Percentiles rank a stretch among this genome's conserved stretches.
Conservation (phyloP, 2,113 vertebrate species). For the Burhinus bistriatus region DNA sequence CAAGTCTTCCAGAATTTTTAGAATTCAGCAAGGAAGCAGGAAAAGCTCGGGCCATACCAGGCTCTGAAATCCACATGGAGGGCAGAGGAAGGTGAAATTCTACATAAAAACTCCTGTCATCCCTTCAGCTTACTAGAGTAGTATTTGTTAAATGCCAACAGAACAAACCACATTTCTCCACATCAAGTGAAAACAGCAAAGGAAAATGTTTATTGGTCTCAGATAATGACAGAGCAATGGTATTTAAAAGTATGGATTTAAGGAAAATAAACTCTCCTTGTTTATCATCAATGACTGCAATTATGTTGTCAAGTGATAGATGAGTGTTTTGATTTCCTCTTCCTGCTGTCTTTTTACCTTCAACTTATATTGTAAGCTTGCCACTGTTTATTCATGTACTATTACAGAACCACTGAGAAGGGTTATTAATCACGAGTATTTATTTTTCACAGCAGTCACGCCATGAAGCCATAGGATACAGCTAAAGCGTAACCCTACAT, state of each 20-base stretch:
- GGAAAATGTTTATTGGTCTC: not conserved
- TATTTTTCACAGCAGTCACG: not conserved
- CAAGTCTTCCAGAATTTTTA: not conserved
- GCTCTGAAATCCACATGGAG: not conserved
- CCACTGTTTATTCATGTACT: not conserved
- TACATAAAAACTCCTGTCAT: not conserved
- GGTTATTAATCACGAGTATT: conserved; percentile 14
- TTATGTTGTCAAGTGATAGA: conserved; percentile 32
- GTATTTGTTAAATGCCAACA: not conserved
- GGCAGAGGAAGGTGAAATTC: not conserved
- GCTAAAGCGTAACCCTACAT: not conserved
- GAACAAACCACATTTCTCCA: not conserved
- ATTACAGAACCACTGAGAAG: not conserved
- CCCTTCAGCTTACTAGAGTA: not conserved
- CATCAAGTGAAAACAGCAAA: not conserved
- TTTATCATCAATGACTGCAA: conserved; percentile 46
- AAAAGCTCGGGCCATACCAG: not conserved
- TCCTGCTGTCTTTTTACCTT: conserved; percentile 19
- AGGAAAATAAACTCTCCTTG: conserved; percentile 29
- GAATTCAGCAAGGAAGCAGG: not conserved
- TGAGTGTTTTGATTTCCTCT: conserved; percentile 32
- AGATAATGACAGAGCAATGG: not conserved
- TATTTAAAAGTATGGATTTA: not conserved
- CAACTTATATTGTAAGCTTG: not conserved
- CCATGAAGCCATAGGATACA: not conserved